phyloP scores from a whole-genome alignment of 2,113 vertebrate species.

The Labrus mixtus region DNA sequence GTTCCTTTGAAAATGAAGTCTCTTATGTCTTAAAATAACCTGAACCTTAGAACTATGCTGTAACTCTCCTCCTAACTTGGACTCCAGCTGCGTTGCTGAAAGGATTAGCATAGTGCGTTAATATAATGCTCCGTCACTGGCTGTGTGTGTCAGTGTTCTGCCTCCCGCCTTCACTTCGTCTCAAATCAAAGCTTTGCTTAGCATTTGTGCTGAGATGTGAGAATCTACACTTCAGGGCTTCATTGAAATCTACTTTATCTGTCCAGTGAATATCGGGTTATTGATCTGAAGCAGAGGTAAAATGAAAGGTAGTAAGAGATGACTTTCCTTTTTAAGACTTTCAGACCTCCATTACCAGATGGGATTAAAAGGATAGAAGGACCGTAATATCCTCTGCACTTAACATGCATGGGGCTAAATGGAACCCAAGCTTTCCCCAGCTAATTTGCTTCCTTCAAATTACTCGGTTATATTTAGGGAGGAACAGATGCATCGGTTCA shows the following conservation, averaged over 20 bases:
- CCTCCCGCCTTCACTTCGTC: conserved; percentile 33
- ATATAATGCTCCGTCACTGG: conserved; percentile 48
- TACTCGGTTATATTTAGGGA: too few species aligned
- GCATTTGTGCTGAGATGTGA: conserved; percentile 35
- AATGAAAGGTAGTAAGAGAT: not conserved
- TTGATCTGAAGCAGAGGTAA: conserved; percentile 38
- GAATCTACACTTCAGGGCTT: not conserved
- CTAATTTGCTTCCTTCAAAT: too few species aligned
- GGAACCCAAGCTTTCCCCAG: too few species aligned
- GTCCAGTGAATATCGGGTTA: conserved; percentile 8
- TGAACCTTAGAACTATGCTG: conserved; percentile 53
- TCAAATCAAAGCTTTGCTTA: conserved; percentile 45
- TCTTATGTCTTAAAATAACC: conserved; percentile 73
- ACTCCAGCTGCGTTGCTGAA: conserved; percentile 62
- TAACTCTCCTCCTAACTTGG: conserved; percentile 40
- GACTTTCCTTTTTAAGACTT: conserved; percentile 1
- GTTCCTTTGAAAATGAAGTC: conserved; percentile 61
- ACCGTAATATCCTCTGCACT: not conserved
- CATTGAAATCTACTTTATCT: conserved; percentile 2
- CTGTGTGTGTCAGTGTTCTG: conserved; percentile 22
- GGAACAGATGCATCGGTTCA: too few species aligned
- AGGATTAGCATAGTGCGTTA: conserved; percentile 58
- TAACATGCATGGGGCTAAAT: not conserved
- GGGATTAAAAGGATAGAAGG: conserved; percentile 14
- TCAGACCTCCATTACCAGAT: conserved; percentile 3